Evolutionary conservation across 2,113 vertebrate genomes (phyloP).

Genomic region (Xyrauchen texanus): DNA sequence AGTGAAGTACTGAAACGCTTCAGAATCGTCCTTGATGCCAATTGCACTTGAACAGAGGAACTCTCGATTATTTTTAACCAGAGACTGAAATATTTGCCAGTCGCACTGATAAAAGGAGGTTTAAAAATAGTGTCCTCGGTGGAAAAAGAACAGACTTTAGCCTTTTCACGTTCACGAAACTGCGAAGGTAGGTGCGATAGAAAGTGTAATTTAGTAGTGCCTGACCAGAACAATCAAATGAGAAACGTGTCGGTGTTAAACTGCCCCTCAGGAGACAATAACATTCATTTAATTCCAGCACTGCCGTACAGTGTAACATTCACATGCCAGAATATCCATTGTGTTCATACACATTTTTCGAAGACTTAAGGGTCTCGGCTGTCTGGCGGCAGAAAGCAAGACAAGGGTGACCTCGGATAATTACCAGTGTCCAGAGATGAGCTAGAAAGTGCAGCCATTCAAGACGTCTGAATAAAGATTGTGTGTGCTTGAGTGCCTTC

Average conservation of each 20-base stretch:
- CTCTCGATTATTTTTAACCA: background rate
- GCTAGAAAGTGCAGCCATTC: constrained; percentile 36
- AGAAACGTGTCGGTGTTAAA: constrained; percentile 27
- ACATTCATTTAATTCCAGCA: constrained; percentile 25
- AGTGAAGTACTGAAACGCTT: constrained; percentile 2
- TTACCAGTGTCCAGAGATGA: constrained; percentile 46
- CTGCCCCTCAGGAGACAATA: constrained; percentile 36
- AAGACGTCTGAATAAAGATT: constrained; percentile 50
- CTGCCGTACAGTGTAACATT: constrained; percentile 20
- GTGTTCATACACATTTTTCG: constrained; percentile 36
- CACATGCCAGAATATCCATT: constrained; percentile 48
- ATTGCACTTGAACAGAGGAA: background rate
- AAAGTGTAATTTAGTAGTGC: constrained; percentile 17
- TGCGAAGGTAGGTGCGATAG: constrained; percentile 21
- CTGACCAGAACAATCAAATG: constrained; percentile 18
- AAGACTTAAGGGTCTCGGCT: constrained; percentile 35
- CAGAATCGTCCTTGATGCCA: constrained; percentile 12
- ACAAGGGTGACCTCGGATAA: constrained; percentile 54
- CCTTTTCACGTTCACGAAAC: constrained; percentile 29
- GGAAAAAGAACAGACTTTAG: constrained; percentile 3
- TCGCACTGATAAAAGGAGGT: background rate
- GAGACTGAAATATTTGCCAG: background rate
- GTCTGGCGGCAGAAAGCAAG: constrained; percentile 38
- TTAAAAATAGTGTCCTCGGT: constrained; percentile 22
- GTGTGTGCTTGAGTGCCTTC: constrained; percentile 49